Base-by-base conservation (phyloP, 2,797 vertebrate genomes). In the Delichon dasypus region DNA sequence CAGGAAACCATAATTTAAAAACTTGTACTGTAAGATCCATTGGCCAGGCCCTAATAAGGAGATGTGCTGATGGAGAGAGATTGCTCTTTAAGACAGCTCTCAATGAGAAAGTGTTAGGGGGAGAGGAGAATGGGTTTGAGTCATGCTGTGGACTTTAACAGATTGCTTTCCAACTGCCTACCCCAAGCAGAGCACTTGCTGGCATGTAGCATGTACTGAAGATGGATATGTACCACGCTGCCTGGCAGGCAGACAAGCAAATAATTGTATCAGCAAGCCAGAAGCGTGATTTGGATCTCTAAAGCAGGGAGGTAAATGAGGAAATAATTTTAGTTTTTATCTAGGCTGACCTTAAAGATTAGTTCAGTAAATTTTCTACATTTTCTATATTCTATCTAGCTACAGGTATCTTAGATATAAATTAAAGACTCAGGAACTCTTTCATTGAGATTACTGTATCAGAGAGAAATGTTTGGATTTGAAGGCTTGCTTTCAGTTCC, bases 101-200 rank as follows among this genome's bases (percentile, higher is more conserved):
- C 60, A 90, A 84, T 77, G 78, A 86, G 74, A 45, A 90, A 79
- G 83, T 67, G 70, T 84, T 81, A 42, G 51, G 73, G 88, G 62
- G 32, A 90, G 77, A 89, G 68, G 64, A 54, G 82, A 93, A 86
- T 12, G 32, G 61, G 7, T 91, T 79, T 93, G 67, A 40, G 4
- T 92, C 89, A 66, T 40, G 67, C 91, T 90, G 74, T 88, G 91
- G 96, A 90, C 70, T 86, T 96, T 61, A 96, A 93, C 89, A 95
- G 91, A 95, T 96, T 90, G 76, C 77, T 88, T 94, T 82, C 94
- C 85, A 82, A 57, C 85, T 66, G 89, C 89, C 89, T 61, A 92
- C 48, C 58, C 78, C 67, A 79, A 93, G 87, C 70, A 36, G 79
- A 70, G 89, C 76, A 89, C 44, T 86, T 84, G 80, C 83, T 91